Evolutionary conservation across 2,797 vertebrate species (phyloP).

Genomic region (Peromyscus attwateri): DNA sequence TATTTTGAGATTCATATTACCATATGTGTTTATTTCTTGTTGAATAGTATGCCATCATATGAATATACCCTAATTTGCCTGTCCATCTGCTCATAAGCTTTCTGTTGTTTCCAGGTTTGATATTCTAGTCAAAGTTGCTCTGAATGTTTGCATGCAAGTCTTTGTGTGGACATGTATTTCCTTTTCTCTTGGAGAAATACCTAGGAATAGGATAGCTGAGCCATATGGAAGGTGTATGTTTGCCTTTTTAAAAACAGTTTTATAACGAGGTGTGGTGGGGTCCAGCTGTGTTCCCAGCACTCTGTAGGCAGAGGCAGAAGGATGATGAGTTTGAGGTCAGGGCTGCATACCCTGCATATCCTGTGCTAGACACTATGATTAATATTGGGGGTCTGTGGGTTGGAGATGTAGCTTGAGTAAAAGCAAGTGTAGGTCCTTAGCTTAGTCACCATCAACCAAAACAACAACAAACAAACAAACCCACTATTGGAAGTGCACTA

Average conservation of each 20-base stretch:
- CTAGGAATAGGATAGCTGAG: neutral
- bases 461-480: neutral
- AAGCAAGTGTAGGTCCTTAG: neutral
- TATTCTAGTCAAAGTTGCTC: neutral
- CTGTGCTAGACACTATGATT: neutral
- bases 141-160: neutral
- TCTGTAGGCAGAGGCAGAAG: neutral
- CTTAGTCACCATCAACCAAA: neutral
- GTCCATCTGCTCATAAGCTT: neutral
- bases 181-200: neutral
- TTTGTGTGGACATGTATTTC: neutral
- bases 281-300: neutral
- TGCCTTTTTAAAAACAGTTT: neutral
- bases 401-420: neutral
- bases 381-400: neutral
- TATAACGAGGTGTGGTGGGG: neutral
- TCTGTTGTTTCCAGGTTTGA: neutral
- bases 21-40: neutral
- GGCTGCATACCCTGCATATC: neutral
- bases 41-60: neutral
- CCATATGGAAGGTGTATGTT: neutral
- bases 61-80: neutral
- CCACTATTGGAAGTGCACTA: neutral
- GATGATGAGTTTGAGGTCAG: neutral
- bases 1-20: neutral